phyloP scores from a whole-genome alignment of 2,113 vertebrate species.

The Ophiodon elongatus region DNA sequence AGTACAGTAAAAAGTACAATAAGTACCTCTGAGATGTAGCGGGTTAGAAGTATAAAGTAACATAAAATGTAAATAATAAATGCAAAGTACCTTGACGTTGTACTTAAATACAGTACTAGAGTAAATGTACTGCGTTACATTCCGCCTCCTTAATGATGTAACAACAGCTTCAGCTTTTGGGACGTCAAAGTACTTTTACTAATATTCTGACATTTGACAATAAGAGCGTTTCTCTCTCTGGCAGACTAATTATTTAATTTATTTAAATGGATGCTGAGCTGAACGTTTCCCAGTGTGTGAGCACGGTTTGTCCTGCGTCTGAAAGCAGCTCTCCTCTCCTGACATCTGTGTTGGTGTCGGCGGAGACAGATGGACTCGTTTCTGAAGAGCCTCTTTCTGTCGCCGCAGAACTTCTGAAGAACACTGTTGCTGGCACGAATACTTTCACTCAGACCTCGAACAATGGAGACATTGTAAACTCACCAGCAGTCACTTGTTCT shows the following conservation, averaged over 20 bases:
- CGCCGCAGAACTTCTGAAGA: background rate
- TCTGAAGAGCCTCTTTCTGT: conserved; percentile 22
- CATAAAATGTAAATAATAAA: background rate
- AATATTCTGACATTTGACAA: background rate
- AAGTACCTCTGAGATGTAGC: background rate
- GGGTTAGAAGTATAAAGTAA: background rate
- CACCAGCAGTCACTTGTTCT: background rate
- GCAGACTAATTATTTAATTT: background rate
- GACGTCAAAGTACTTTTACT: background rate
- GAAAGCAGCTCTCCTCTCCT: background rate
- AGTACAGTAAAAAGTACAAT: too few species aligned
- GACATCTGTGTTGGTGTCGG: conserved; percentile 34
- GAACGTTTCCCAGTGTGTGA: background rate
- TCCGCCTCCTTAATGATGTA: background rate
- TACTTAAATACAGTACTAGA: background rate
- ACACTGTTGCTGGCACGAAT: conserved; percentile 9
- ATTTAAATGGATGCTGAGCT: background rate
- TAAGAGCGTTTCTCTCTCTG: background rate
- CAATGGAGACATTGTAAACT: conserved; percentile 43
- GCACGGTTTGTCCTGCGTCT: background rate
- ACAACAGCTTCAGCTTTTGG: background rate
- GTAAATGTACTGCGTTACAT: background rate
- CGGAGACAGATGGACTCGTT: conserved; percentile 53
- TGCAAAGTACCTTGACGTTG: background rate
- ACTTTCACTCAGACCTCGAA: conserved; percentile 10